Evolutionary conservation across 2,888 invertebrate species (phyloP), one percentile per base, ranked within the genome.

Genomic region (Synanthedon myopaeformis): DNA sequence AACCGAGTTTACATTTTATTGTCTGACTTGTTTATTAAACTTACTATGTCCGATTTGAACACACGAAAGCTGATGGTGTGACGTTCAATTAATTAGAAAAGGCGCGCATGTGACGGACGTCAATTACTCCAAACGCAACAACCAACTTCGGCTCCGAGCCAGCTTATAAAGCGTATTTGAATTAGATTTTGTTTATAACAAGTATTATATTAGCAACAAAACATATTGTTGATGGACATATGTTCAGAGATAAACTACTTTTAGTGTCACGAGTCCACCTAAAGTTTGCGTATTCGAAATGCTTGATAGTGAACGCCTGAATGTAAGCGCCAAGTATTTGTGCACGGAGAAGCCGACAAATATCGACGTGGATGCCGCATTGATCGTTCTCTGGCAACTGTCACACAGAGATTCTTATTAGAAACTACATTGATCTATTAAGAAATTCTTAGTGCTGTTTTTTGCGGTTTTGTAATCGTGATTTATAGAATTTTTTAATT

Each of bases 71-170:
- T 61, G 55, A 59, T 52, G 55, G 52, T 50, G 52, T 53, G 63
- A 61, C 60, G 62, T 70, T 65, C 65, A 69, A 71, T 72, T 72
- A 68, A 70, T 52, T 52, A 53, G 54, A 54, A 49, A 23, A 5
- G 55, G 53, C 52, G 52, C 49, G 41, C 53, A 52, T 54, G 54
- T 48, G 52, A 51, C 51, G 55, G 28, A 35, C 63, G 67, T 69
- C 66, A 69, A 65, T 72, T 66, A 61, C 52, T 59, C 10, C 35
- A 35, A 35, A 35, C 35, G 58, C 58, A 64, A 59, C 59, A 60
- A 64, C 64, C 62, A 66, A 65, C 55, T 59, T 65, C 63, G 77
- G 75, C 74, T 61, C 58, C 49, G 57, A 58, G 77, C 76, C 79
- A 78, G 76, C 45, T 45, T 45, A 14, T 66, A 58, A 55, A 57